Evolutionary conservation across 2,797 vertebrate genomes (phyloP).

Genomic region (Bradypodion pumilum): DNA sequence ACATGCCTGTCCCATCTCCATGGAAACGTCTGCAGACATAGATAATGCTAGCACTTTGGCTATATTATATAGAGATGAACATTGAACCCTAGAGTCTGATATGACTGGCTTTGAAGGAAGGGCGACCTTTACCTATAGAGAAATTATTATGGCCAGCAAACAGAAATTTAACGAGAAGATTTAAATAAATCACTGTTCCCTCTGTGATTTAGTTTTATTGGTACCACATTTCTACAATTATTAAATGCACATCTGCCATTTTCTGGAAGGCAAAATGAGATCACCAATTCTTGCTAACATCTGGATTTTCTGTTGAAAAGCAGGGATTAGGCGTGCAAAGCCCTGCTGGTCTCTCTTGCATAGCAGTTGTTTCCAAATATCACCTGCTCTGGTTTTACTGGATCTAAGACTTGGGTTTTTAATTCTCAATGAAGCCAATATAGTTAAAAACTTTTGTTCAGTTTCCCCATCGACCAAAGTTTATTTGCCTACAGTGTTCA

Average conservation of each 20-base stretch:
- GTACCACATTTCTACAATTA: conserved; percentile 41
- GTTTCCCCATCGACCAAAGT: too few species aligned
- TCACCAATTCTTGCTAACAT: not conserved
- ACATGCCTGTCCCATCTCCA: too few species aligned
- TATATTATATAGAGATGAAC: too few species aligned
- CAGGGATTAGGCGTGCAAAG: not conserved
- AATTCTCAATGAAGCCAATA: too few species aligned
- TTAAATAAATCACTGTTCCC: conserved; percentile 48
- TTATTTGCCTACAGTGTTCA: too few species aligned
- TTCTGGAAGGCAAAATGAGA: conserved; percentile 8
- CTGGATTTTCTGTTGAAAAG: not conserved
- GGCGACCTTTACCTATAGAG: too few species aligned
- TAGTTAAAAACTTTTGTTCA: too few species aligned
- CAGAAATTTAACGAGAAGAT: conserved; percentile 47
- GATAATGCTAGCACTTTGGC: too few species aligned
- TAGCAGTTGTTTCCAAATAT: not conserved
- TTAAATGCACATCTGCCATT: conserved; percentile 43
- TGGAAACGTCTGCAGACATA: too few species aligned
- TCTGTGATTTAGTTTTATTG: conserved; percentile 35
- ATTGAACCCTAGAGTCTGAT: too few species aligned
- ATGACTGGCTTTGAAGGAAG: too few species aligned
- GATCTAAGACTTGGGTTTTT: too few species aligned
- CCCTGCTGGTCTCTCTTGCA: not conserved
- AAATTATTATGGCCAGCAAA: conserved; percentile 52
- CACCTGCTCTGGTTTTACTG: not conserved